phyloP scores from a whole-genome alignment of 2,888 invertebrate genomes.

The Pollenia labialis region DNA sequence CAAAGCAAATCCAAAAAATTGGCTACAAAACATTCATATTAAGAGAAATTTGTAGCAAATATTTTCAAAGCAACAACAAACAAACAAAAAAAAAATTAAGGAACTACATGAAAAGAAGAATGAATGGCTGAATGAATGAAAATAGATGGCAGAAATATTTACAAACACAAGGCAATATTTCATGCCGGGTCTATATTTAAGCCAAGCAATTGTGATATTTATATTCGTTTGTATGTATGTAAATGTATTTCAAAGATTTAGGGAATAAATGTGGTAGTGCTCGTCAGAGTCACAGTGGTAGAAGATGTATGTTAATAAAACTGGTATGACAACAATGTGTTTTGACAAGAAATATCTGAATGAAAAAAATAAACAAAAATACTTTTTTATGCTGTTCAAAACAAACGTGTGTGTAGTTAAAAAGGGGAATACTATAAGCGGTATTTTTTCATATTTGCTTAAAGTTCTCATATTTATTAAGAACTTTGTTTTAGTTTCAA shows the following conservation, averaged over 20 bases:
- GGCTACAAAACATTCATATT: slow-evolving; percentile 27
- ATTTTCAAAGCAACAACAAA: slow-evolving; percentile 26
- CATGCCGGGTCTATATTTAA: slow-evolving; percentile 20
- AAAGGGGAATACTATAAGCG: too few species aligned
- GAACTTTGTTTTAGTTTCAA: too few species aligned
- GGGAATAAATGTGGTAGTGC: background rate
- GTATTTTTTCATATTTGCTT: too few species aligned
- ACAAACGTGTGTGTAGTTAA: background rate
- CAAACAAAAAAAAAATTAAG: slow-evolving; percentile 9
- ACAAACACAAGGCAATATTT: slow-evolving; percentile 52
- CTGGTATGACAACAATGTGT: slow-evolving; percentile 41
- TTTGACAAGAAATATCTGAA: slow-evolving; percentile 52
- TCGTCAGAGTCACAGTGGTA: background rate
- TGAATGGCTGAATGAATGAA: slow-evolving; percentile 25
- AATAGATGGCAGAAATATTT: slow-evolving; percentile 57
- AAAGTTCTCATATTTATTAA: too few species aligned
- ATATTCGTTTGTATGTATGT: background rate
- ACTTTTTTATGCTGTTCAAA: background rate
- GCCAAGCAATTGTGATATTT: background rate
- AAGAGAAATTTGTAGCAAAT: slow-evolving; percentile 17
- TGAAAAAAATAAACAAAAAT: slow-evolving; percentile 11
- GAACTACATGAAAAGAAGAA: slow-evolving; percentile 16
- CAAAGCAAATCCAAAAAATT: slow-evolving; percentile 24
- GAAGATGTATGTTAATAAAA: slow-evolving; percentile 54
- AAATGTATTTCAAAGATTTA: background rate